phyloP scores from a whole-genome alignment of 1,140 invertebrate genomes.

The Drosophila tropicalis region DNA sequence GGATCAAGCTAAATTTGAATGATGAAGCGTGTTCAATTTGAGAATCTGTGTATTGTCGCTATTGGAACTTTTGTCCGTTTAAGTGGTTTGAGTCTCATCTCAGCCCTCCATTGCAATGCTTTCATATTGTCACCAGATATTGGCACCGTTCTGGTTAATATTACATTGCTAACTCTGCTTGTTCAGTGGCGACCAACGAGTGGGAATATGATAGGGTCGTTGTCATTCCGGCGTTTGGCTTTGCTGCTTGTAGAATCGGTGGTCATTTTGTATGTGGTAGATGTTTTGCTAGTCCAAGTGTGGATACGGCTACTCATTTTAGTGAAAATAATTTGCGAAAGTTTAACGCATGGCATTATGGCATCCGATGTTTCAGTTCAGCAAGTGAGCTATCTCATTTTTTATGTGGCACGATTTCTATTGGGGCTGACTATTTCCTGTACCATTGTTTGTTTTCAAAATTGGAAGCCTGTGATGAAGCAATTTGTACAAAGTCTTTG shows the following conservation, averaged over 20 bases:
- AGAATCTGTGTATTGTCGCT: slow-evolving; percentile 15
- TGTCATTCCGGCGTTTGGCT: slow-evolving; percentile 7
- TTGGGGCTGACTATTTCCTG: slow-evolving; percentile 13
- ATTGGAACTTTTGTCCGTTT: slow-evolving; percentile 31
- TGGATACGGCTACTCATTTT: slow-evolving; percentile 35
- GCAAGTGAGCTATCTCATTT: slow-evolving; percentile 18
- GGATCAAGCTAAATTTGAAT: neutral
- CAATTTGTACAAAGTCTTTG: neutral
- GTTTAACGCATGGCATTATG: slow-evolving; percentile 16
- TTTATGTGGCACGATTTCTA: slow-evolving; percentile 34
- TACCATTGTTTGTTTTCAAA: neutral
- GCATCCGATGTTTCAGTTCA: slow-evolving; percentile 13
- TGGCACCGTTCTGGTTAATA: slow-evolving; percentile 30
- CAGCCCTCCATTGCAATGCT: slow-evolving; percentile 20
- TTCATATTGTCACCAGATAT: slow-evolving; percentile 31
- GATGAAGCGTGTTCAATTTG: neutral
- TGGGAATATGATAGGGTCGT: slow-evolving; percentile 19
- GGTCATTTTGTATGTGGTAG: slow-evolving; percentile 32
- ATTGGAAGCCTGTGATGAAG: neutral
- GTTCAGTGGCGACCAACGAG: slow-evolving; percentile 26
- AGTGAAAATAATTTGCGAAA: slow-evolving; percentile 29
- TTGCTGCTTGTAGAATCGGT: slow-evolving; percentile 32
- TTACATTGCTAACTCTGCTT: slow-evolving; percentile 32
- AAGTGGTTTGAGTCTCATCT: slow-evolving; percentile 31
- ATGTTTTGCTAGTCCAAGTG: slow-evolving; percentile 39